phyloP scores from a whole-genome alignment of 2,888 invertebrate species.

The Ichneumoninae sp. region DNA sequence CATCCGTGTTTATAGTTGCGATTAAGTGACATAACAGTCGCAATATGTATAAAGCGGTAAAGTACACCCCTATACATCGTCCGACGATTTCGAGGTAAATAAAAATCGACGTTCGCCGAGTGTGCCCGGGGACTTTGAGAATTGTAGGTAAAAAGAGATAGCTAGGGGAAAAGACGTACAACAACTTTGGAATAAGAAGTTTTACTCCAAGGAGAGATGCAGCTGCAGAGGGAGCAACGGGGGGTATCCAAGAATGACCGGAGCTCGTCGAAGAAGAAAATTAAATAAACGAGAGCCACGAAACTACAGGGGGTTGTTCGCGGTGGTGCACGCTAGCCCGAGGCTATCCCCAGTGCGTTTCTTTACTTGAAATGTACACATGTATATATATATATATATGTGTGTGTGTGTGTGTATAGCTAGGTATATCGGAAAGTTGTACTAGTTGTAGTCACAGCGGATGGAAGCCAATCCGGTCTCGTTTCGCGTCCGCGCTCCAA shows the following conservation, averaged over 20 bases:
- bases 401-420: neutral
- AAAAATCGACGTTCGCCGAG: constrained; percentile 41
- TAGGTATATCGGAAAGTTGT: constrained; percentile 39
- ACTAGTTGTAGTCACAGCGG: constrained; percentile 36
- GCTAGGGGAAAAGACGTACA: neutral
- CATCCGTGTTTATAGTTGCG: neutral
- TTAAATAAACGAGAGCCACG: constrained; percentile 67
- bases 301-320: constrained; percentile 55
- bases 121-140: constrained; percentile 2
- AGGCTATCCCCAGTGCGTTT: constrained; percentile 52
- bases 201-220: constrained; percentile 27
- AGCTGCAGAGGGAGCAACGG: constrained; percentile 33
- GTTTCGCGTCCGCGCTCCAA: constrained; percentile 51
- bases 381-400: too few species aligned
- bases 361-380: constrained; percentile 35
- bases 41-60: neutral
- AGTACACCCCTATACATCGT: neutral
- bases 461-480: constrained; percentile 61
- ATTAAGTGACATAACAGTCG: neutral
- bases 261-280: constrained; percentile 67
- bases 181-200: constrained; percentile 59
- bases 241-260: constrained; percentile 62
- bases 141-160: constrained; percentile 37
- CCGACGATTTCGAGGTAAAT: constrained; percentile 18
- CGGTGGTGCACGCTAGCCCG: constrained; percentile 41